phyloP scores from a whole-genome alignment of 2,888 invertebrate species.

The Drosophila pegasa region DNA sequence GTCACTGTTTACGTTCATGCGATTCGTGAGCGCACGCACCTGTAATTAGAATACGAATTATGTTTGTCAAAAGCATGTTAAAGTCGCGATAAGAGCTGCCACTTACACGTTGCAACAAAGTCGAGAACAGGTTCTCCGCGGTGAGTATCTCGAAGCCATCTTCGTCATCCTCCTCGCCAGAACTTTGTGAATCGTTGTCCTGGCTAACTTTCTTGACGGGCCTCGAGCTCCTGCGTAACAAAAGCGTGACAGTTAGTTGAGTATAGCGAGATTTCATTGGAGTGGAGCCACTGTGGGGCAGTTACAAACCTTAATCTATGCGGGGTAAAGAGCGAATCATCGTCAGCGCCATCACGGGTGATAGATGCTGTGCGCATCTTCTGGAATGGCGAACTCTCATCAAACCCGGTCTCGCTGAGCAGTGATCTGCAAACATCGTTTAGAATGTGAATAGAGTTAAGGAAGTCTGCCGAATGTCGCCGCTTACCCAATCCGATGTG shows the following conservation, averaged over 20 bases:
- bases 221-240: conserved; percentile 87
- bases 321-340: conserved; percentile 87
- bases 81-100: neutral
- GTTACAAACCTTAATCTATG: conserved; percentile 88
- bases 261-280: neutral
- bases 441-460: neutral
- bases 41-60: conserved; percentile 73
- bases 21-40: conserved; percentile 93
- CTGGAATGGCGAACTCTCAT: conserved; percentile 88
- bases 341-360: conserved; percentile 87
- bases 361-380: conserved; percentile 87
- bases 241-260: conserved; percentile 7
- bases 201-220: conserved; percentile 87
- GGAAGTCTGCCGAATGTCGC: neutral
- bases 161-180: conserved; percentile 90
- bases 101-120: conserved; percentile 91
- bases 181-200: conserved; percentile 93
- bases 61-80: neutral
- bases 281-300: neutral
- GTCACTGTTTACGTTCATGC: conserved; percentile 93
- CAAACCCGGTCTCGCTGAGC: conserved; percentile 89
- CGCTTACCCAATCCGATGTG: conserved; percentile 88
- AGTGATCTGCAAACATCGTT: conserved; percentile 86
- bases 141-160: conserved; percentile 96
- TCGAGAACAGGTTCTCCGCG: conserved; percentile 95